These are phyloP conservation scores for Harpalus rubripes DNA, from an alignment of 2,888 invertebrate genomes.

Conservation along the genomic window DNA sequence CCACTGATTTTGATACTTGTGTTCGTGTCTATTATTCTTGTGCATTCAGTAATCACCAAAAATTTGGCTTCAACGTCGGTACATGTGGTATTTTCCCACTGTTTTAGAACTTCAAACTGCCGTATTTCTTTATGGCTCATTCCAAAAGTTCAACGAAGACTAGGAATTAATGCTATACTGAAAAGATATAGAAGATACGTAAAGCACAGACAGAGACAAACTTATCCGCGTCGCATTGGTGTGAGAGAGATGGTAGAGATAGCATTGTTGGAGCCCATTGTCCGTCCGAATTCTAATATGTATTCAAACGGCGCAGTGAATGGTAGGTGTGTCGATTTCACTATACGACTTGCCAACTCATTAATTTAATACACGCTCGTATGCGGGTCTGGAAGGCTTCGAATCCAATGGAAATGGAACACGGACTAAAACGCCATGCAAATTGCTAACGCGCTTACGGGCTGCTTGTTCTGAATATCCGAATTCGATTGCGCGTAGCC, in stretches of 20 bases:
- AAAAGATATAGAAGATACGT: slow-evolving; percentile 35
- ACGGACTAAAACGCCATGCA: slow-evolving; percentile 43
- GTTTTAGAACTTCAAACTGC: too few species aligned
- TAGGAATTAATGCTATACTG: slow-evolving; percentile 44
- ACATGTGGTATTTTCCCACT: too few species aligned
- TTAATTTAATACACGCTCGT: slow-evolving; percentile 56
- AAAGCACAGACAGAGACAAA: not conserved
- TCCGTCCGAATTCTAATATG: slow-evolving; percentile 60
- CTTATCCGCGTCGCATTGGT: not conserved
- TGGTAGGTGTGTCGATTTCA: slow-evolving; percentile 57
- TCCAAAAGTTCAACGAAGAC: too few species aligned
- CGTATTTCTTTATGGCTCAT: too few species aligned
- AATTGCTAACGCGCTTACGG: slow-evolving; percentile 44
- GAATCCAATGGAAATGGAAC: slow-evolving; percentile 24
- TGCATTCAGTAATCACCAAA: too few species aligned
- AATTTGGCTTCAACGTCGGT: too few species aligned
- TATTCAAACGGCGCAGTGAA: slow-evolving; percentile 55
- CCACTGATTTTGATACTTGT: too few species aligned
- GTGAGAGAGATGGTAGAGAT: slow-evolving; percentile 38
- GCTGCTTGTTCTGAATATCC: slow-evolving; percentile 33
- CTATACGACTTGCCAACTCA: slow-evolving; percentile 59
- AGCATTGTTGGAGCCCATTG: slow-evolving; percentile 51
- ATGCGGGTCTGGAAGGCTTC: slow-evolving; percentile 15
- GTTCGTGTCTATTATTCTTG: too few species aligned
- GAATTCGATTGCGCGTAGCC: slow-evolving; percentile 42